Conservation (phyloP, 2,113 vertebrate genomes). For the Archocentrus centrarchus region DNA sequence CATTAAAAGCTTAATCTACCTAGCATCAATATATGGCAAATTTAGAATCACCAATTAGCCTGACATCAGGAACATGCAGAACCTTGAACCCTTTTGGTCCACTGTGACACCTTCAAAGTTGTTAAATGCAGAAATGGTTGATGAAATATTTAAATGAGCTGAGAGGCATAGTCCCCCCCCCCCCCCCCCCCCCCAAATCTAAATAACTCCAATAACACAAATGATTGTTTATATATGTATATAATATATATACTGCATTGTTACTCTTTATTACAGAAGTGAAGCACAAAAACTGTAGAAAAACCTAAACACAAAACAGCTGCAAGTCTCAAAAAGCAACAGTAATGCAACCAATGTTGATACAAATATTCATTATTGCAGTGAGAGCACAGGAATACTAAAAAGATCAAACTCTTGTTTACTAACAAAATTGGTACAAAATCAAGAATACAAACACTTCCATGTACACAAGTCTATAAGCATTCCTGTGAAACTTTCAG, state of each 20-base stretch:
- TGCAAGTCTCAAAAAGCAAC: slow-evolving; percentile 80
- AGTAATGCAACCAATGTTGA: slow-evolving; percentile 74
- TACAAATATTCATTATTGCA: slow-evolving; percentile 85
- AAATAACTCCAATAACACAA: slow-evolving; percentile 21
- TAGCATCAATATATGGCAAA: neutral
- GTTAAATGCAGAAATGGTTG: neutral
- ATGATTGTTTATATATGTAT: slow-evolving; percentile 27
- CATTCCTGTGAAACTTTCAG: slow-evolving; percentile 56
- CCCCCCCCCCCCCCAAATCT: no score
- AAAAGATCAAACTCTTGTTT: slow-evolving; percentile 71
- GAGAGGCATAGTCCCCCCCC: neutral
- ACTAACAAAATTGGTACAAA: slow-evolving; percentile 81
- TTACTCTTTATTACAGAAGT: slow-evolving; percentile 83
- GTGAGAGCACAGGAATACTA: slow-evolving; percentile 79
- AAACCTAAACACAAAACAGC: slow-evolving; percentile 79
- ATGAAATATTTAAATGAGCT: neutral
- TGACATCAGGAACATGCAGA: neutral
- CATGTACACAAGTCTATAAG: slow-evolving; percentile 70
- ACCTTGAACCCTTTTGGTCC: neutral
- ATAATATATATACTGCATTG: slow-evolving; percentile 48
- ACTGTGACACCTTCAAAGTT: neutral
- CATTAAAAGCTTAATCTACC: neutral
- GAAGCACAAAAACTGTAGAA: slow-evolving; percentile 82
- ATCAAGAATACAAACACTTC: slow-evolving; percentile 78
- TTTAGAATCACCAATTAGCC: neutral